Conservation (phyloP, 2,888 invertebrate species). For the Nudaria mundana region DNA sequence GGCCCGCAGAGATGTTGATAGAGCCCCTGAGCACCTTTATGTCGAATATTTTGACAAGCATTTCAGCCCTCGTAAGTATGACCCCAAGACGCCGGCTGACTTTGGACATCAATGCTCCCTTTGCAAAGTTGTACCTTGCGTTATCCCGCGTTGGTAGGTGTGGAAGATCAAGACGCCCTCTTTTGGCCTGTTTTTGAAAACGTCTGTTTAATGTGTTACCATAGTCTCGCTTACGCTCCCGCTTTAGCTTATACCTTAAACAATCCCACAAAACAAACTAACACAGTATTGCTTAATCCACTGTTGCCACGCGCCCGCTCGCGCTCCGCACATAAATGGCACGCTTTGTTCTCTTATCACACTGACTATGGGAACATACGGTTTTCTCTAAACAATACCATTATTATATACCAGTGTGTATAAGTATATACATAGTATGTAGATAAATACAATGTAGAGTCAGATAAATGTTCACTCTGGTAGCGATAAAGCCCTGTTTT, state of each 20-base stretch:
- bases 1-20: too few species aligned
- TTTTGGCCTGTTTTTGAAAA: too few species aligned
- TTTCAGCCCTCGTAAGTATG: too few species aligned
- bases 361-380: constrained; percentile 28
- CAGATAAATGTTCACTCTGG: neutral
- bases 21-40: too few species aligned
- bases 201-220: too few species aligned
- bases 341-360: constrained; percentile 31
- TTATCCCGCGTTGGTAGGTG: too few species aligned
- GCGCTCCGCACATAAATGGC: constrained; percentile 24
- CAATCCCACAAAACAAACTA: constrained; percentile 1
- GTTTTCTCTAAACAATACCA: constrained; percentile 13
- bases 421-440: neutral
- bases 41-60: too few species aligned
- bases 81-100: too few species aligned
- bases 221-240: too few species aligned
- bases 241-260: constrained; percentile 3
- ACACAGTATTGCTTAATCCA: constrained; percentile 31
- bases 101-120: too few species aligned
- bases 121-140: too few species aligned
- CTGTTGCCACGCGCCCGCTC: constrained; percentile 33
- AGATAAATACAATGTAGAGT: constrained; percentile 1
- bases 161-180: too few species aligned
- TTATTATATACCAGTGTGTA: constrained; percentile 1
- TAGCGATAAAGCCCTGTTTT: neutral